Conservation (phyloP, 2,888 invertebrate genomes). For the Pollenia griseotomentosa region DNA sequence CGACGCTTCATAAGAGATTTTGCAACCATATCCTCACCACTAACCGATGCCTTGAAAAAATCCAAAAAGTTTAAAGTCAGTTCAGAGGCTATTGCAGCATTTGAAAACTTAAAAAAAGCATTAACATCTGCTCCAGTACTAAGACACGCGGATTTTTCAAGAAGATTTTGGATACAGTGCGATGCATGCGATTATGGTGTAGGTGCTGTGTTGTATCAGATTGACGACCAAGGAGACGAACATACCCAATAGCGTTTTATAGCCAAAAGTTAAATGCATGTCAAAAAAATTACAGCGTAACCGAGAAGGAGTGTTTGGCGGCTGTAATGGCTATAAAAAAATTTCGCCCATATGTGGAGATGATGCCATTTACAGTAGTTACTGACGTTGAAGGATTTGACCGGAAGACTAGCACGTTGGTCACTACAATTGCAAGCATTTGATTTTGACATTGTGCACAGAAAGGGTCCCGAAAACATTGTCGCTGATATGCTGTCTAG, state of each 20-base stretch:
- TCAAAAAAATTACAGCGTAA: background rate
- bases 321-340: background rate
- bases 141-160: background rate
- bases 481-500: slow-evolving; percentile 10
- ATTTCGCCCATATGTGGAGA: background rate
- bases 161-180: no score
- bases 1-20: slow-evolving; percentile 45
- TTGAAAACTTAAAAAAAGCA: slow-evolving; percentile 41
- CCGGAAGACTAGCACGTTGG: slow-evolving; percentile 17
- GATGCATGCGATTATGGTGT: no score
- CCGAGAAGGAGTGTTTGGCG: background rate
- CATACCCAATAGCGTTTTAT: background rate
- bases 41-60: slow-evolving; percentile 47
- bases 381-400: slow-evolving; percentile 18
- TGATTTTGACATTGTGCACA: slow-evolving; percentile 17
- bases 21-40: background rate
- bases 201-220: no score
- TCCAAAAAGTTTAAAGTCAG: slow-evolving; percentile 15
- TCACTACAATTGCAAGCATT: slow-evolving; percentile 6
- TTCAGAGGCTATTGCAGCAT: background rate
- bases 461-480: slow-evolving; percentile 15
- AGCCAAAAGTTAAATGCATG: background rate
- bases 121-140: slow-evolving; percentile 39
- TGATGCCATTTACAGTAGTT: background rate
- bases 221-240: no score